Conservation (phyloP, 2,888 invertebrate genomes). For the Psylliodes chrysocephalus region DNA sequence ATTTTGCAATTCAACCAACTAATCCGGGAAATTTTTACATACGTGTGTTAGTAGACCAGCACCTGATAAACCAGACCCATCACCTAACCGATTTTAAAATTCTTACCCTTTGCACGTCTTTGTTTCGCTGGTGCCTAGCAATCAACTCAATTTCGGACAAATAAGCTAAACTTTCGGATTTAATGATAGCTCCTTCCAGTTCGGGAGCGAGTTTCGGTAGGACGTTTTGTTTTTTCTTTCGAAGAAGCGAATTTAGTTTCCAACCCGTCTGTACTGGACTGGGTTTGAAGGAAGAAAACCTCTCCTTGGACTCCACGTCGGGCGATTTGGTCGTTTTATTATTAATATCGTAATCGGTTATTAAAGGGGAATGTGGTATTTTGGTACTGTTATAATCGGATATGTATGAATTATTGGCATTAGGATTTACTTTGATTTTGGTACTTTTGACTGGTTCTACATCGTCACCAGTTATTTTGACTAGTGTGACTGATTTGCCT, state of each 20-base stretch:
- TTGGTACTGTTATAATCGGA: constrained; percentile 18
- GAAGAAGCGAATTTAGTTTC: constrained; percentile 59
- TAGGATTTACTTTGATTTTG: constrained; percentile 33
- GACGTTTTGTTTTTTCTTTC: constrained; percentile 59
- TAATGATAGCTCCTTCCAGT: constrained; percentile 65
- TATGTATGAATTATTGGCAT: constrained; percentile 12
- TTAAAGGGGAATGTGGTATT: constrained; percentile 28
- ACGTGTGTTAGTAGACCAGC: constrained; percentile 32
- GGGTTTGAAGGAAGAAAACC: constrained; percentile 29
- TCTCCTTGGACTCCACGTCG: constrained; percentile 25
- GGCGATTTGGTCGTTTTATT: constrained; percentile 24
- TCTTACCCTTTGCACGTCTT: constrained; percentile 67
- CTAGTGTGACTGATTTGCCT: constrained; percentile 63
- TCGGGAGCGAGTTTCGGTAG: constrained; percentile 64
- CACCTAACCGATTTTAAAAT: constrained; percentile 20
- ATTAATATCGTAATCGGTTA: constrained; percentile 31
- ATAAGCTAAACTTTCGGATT: constrained; percentile 67
- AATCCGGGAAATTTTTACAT: neutral
- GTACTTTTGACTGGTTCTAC: constrained; percentile 38
- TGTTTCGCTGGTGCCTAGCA: constrained; percentile 66
- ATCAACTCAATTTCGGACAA: constrained; percentile 66
- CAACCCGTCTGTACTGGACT: constrained; percentile 48
- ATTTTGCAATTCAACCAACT: too few species aligned
- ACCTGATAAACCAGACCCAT: constrained; percentile 20
- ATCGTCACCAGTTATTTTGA: constrained; percentile 60